Evolutionary conservation across 1,140 invertebrate species (phyloP).

Genomic region (Limonius californicus): DNA sequence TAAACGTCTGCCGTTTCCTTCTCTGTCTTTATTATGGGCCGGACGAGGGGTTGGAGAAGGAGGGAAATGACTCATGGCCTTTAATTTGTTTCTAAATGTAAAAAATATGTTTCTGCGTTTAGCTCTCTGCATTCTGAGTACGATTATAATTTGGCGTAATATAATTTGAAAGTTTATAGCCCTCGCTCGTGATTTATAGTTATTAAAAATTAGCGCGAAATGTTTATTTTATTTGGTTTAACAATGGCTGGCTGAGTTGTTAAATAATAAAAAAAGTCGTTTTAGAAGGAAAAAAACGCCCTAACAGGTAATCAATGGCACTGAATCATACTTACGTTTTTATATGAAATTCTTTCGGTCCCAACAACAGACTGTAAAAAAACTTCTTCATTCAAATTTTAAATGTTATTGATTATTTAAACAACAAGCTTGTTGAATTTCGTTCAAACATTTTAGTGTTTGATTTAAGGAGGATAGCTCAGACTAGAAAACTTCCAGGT

Average conservation of each 20-base stretch:
- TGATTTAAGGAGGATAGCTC: too few species aligned
- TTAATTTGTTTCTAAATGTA: conserved; percentile 35
- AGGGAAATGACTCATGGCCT: conserved; percentile 22
- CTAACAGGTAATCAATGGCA: too few species aligned
- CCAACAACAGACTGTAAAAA: too few species aligned
- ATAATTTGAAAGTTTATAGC: conserved; percentile 36
- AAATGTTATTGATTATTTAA: too few species aligned
- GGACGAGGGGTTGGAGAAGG: conserved; percentile 25
- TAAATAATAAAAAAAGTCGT: too few species aligned
- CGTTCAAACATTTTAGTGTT: too few species aligned
- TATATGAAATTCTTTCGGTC: too few species aligned
- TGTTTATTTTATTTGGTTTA: background rate
- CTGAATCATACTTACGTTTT: too few species aligned
- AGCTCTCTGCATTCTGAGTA: conserved; percentile 18
- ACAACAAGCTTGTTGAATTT: too few species aligned
- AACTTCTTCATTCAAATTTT: too few species aligned
- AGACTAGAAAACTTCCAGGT: too few species aligned
- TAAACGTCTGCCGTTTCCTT: conserved; percentile 28
- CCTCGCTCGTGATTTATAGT: conserved; percentile 31
- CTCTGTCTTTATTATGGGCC: conserved; percentile 33
- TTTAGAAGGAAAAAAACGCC: too few species aligned
- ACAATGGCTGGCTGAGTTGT: background rate
- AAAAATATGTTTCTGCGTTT: conserved; percentile 25
- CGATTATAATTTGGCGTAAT: conserved; percentile 38
- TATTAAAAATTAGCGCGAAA: conserved; percentile 28